Base-by-base conservation (phyloP, 1,140 invertebrate genomes). In the Telenomus remus region DNA sequence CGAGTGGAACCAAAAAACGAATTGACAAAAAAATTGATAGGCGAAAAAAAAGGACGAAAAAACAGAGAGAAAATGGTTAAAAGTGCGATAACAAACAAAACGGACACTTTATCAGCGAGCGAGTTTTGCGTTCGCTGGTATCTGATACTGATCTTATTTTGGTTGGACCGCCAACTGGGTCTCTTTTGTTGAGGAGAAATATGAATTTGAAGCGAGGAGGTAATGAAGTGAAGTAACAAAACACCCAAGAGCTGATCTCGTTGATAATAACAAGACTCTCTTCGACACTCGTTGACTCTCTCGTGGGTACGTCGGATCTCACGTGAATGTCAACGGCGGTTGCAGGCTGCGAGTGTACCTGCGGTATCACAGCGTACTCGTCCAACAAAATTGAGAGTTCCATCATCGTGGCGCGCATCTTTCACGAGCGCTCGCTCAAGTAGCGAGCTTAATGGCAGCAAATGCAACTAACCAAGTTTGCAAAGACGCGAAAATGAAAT, bases 401-500 rank as follows among this genome's bases (percentile, higher is more conserved):
- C 57, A 63, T 68, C 63, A 55, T 63, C 56, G 37, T 66, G 19
- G 19, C 10, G 42, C 54, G 61, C 57, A 50, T 71, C 74, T 71
- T 71, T 76, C 48, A 43, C 49, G 59, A 76, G 66, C 71, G 56
- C 47, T 55, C 75, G 64, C 70, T 71, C 64, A 65, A 75, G 72
- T 79, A 59, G 72, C 68, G 47, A 72, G 69, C 63, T 70, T 77
- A 77, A 77, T 71, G 78, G 61, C 65, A 76, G 78, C 65, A 68
- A 77, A 79, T 77, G 66, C 65, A 70, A 66, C 77, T 83, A 82
- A 84, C 78, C 75, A 81, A 81, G 81, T 84, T 84, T 79, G 53
- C 73, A 55, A 79, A 80, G 78, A 77, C 72, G 77, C 79, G 79
- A 65, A 63, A 77, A 69, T 59, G 66, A 78, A 78, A 79, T 73